Conservation (phyloP, 2,888 invertebrate genomes). For the Amblyteles armatorius region DNA sequence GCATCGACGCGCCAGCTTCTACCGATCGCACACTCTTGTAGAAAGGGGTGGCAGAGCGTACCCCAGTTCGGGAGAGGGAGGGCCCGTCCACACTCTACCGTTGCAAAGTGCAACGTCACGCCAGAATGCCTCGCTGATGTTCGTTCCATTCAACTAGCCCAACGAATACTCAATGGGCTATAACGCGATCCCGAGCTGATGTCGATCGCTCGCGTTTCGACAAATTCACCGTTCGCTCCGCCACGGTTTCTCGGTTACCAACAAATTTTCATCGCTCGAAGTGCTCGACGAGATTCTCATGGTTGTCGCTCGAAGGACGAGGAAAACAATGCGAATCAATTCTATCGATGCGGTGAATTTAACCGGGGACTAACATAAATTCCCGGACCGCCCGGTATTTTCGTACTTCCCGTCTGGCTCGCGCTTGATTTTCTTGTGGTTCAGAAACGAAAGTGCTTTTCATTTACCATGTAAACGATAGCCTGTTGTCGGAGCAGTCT, state of each 20-base stretch:
- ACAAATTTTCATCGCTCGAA: conserved; percentile 17
- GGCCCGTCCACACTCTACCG: neutral
- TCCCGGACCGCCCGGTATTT: neutral
- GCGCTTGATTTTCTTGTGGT: neutral
- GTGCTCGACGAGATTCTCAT: neutral
- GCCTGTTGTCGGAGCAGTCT: conserved; percentile 31
- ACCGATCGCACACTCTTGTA: conserved; percentile 14
- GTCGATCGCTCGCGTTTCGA: conserved; percentile 10
- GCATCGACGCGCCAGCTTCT: conserved; percentile 10
- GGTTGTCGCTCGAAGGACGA: neutral
- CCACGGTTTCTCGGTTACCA: conserved; percentile 11
- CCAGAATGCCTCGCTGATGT: conserved; percentile 57
- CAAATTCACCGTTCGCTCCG: conserved; percentile 28
- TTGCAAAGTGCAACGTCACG: conserved; percentile 59
- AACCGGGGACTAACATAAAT: neutral
- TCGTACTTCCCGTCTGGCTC: neutral
- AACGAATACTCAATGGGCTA: conserved; percentile 60
- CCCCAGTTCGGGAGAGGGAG: neutral
- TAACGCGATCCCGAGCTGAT: conserved; percentile 3
- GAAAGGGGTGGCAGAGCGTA: neutral
- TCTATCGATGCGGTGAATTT: neutral
- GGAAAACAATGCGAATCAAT: neutral
- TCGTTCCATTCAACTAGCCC: conserved; percentile 63
- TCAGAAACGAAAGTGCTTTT: conserved; percentile 46
- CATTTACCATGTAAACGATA: conserved; percentile 51